Evolutionary conservation across 2,797 vertebrate genomes (phyloP).

Genomic region (Falco rusticolus): DNA sequence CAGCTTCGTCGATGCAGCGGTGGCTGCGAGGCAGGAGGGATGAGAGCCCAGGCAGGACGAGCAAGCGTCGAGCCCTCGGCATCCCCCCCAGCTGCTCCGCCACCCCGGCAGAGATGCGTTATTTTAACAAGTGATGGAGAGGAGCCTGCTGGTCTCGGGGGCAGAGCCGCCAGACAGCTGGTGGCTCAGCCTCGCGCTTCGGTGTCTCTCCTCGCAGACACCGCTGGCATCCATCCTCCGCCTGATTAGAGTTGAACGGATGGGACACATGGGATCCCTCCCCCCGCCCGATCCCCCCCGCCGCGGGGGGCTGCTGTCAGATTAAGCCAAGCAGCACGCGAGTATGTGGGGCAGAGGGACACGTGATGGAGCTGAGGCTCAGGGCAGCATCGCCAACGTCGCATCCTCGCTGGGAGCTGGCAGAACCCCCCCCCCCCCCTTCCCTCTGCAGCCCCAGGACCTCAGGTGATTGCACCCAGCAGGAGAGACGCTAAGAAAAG

Average conservation of each 20-base stretch:
- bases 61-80: rapidly evolving
- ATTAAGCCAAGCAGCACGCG: not conserved
- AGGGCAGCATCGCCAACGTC: not conserved
- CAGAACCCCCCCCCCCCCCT: not conserved
- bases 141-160: not conserved
- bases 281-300: not conserved
- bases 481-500: not conserved
- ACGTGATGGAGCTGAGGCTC: not conserved
- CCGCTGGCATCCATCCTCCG: not conserved
- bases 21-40: not conserved
- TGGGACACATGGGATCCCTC: not conserved
- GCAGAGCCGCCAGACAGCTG: not conserved
- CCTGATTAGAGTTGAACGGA: not conserved
- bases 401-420: not conserved
- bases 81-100: not conserved
- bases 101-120: not conserved
- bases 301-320: not conserved
- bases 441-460: not conserved
- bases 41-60: not conserved
- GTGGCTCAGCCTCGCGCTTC: not conserved
- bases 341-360: not conserved
- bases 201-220: not conserved
- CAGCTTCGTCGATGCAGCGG: rapidly evolving
- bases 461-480: not conserved
- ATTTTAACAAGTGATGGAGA: not conserved